phyloP scores from a whole-genome alignment of 2,113 vertebrate species.

The Anseranas semipalmata region DNA sequence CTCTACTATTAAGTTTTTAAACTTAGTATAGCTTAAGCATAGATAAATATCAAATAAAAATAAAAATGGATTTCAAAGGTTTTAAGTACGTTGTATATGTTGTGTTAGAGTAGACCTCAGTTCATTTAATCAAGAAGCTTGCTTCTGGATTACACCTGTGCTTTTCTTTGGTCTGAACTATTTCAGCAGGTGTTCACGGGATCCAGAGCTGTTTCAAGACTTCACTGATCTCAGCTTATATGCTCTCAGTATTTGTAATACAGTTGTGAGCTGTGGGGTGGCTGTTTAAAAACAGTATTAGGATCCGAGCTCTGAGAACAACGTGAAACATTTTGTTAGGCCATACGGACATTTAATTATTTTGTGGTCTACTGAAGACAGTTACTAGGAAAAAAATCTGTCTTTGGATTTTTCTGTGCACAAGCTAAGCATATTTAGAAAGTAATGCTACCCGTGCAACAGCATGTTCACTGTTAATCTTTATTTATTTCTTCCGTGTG shows the following conservation, averaged over 20 bases:
- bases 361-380: not conserved
- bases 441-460: accelerated
- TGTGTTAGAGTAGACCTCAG: not conserved
- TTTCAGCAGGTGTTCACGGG: not conserved
- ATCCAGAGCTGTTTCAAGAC: not conserved
- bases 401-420: not conserved
- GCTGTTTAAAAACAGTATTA: not conserved
- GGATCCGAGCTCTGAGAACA: not conserved
- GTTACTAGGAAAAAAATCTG: not conserved
- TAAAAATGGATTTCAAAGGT: not conserved
- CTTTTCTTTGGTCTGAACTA: not conserved
- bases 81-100: not conserved
- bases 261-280: not conserved
- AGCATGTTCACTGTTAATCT: accelerated
- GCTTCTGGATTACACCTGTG: accelerated
- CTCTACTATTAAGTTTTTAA: not conserved
- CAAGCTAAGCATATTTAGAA: not conserved
- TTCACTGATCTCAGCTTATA: not conserved
- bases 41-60: not conserved
- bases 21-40: accelerated
- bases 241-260: accelerated
- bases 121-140: not conserved
- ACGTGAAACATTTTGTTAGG: accelerated
- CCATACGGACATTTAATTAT: accelerated
- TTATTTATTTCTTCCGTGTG: accelerated